phyloP scores from a whole-genome alignment of 2,797 vertebrate species.

The Brachyalestes nurse region DNA sequence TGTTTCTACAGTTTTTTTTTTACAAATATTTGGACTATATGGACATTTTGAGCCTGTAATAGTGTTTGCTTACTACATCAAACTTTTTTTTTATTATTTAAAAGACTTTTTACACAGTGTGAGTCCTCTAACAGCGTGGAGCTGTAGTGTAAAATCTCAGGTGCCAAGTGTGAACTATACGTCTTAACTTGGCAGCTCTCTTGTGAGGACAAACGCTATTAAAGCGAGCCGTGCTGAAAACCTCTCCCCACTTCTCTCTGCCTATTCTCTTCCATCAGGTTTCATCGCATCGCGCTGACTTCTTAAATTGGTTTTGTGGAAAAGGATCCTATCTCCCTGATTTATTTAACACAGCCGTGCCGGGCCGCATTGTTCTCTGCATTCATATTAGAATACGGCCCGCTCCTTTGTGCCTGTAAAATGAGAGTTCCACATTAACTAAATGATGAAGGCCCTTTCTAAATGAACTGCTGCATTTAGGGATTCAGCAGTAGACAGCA shows the following conservation, averaged over 20 bases:
- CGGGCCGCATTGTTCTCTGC: conserved; percentile 40
- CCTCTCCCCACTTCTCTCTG: conserved; percentile 38
- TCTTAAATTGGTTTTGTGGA: conserved; percentile 57
- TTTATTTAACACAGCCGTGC: conserved; percentile 51
- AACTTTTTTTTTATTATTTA: no score
- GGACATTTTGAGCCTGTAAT: no score
- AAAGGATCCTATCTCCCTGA: conserved; percentile 45
- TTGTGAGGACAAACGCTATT: conserved; percentile 38
- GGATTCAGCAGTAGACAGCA: conserved; percentile 12
- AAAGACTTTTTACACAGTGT: background rate
- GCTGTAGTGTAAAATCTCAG: conserved; percentile 5
- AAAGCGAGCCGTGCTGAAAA: conserved; percentile 38
- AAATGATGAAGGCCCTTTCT: conserved; percentile 25
- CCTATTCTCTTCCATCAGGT: conserved; percentile 55
- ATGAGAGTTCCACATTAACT: conserved; percentile 44
- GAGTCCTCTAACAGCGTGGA: background rate
- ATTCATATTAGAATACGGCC: conserved; percentile 40
- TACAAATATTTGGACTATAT: no score
- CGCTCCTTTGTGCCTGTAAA: conserved; percentile 45
- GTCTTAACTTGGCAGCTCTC: conserved; percentile 7
- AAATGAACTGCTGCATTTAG: conserved; percentile 30
- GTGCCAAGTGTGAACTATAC: background rate
- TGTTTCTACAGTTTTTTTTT: background rate
- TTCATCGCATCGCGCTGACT: conserved; percentile 48
- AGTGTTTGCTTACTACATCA: no score